Conservation (phyloP, 2,888 invertebrate genomes). For the Agriotes lineatus region DNA sequence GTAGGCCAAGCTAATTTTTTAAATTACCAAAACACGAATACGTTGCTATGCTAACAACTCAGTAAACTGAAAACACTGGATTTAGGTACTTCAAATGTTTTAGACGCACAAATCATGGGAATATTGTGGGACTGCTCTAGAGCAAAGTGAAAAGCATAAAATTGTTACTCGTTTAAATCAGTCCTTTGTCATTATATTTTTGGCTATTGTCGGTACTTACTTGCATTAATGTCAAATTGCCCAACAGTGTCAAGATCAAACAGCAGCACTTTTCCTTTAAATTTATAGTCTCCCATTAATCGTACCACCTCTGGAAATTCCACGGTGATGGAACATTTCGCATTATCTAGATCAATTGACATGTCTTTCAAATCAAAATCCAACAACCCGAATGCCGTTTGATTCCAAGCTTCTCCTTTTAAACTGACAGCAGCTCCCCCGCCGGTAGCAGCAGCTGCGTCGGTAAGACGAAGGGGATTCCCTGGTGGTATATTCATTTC, state of each 20-base stretch:
- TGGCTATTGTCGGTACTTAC: no score
- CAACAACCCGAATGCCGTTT: constrained; percentile 13
- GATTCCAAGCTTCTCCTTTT: constrained; percentile 16
- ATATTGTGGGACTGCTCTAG: no score
- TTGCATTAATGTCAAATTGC: constrained; percentile 44
- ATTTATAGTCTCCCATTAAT: constrained; percentile 55
- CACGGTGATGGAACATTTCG: neutral
- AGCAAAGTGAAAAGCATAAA: no score
- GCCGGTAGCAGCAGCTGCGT: neutral
- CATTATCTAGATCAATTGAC: constrained; percentile 14
- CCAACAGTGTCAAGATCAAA: constrained; percentile 47
- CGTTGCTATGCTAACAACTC: no score
- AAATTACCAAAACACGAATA: no score
- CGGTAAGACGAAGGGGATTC: constrained; percentile 9
- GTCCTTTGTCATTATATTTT: no score
- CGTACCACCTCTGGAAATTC: constrained; percentile 43
- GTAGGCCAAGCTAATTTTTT: no score
- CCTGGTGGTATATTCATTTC: constrained; percentile 56
- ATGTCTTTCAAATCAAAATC: constrained; percentile 11
- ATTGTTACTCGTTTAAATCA: no score
- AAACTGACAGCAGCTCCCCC: constrained; percentile 4
- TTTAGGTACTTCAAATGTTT: no score
- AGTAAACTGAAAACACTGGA: no score
- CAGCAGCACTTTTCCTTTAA: constrained; percentile 57
- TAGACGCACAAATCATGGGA: no score